A percentile compares a stretch with the other conserved stretches of the same genome.
These are phyloP conservation scores for Cynocephalus volans DNA, from an alignment of 2,113 vertebrate species.

Conservation along the genomic window DNA sequence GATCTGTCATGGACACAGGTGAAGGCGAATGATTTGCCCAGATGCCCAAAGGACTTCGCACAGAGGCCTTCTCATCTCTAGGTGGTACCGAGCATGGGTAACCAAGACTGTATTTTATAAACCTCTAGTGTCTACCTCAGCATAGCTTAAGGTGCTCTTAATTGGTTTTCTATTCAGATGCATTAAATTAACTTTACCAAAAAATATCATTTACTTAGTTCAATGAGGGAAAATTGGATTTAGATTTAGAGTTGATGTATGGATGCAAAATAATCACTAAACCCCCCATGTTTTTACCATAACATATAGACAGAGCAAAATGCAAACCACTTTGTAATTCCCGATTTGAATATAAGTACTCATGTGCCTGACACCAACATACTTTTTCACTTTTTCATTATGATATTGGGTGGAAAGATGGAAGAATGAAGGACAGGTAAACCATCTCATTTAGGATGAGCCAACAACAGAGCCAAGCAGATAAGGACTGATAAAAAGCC, in stretches of 20 bases:
- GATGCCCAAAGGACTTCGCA: background rate
- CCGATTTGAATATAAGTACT: conserved; percentile 14
- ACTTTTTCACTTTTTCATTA: conserved; percentile 12
- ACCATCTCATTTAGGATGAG: background rate
- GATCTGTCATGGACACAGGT: background rate
- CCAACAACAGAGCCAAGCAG: background rate
- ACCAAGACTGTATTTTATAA: background rate
- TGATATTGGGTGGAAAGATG: background rate
- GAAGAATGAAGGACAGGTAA: background rate
- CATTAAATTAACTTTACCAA: conserved; percentile 75
- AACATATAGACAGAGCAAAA: conserved; percentile 38
- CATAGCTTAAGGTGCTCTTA: conserved; percentile 46
- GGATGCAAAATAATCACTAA: conserved; percentile 57
- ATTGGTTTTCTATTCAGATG: conserved; percentile 67
- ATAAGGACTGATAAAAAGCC: background rate
- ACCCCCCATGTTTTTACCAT: background rate
- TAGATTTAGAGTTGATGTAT: conserved; percentile 59
- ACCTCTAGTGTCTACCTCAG: conserved; percentile 23
- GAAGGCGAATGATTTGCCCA: conserved; percentile 18
- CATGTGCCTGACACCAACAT: conserved; percentile 15
- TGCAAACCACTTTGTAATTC: conserved; percentile 11
- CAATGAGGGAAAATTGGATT: conserved; percentile 67
- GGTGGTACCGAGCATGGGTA: background rate
- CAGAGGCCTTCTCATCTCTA: background rate
- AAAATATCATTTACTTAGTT: conserved; percentile 70